Percentiles rank a stretch among this genome's conserved stretches.
Conservation (phyloP, 1,140 invertebrate species). For the Acyrthosiphon pisum region DNA sequence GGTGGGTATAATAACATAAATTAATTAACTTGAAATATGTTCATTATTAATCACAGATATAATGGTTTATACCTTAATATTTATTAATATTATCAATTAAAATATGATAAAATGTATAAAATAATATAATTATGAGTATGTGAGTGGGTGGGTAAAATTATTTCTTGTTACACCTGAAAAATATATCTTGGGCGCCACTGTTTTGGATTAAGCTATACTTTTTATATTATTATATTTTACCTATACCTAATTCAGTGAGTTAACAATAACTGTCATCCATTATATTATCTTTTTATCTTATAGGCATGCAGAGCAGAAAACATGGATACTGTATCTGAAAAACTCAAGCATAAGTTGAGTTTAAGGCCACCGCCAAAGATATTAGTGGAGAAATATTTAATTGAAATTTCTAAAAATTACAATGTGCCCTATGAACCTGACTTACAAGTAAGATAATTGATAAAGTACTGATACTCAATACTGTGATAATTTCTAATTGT, state of each 20-base stretch:
- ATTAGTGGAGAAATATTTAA: conserved; percentile 93
- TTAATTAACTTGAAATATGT: no score
- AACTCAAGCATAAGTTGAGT: conserved; percentile 94
- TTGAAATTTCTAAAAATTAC: conserved; percentile 96
- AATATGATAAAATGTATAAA: no score
- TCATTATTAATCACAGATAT: no score
- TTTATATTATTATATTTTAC: not conserved
- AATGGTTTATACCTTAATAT: no score
- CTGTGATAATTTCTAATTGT: not conserved
- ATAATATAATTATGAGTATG: no score
- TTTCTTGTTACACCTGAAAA: no score
- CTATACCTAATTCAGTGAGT: not conserved
- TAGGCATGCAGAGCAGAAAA: conserved; percentile 78
- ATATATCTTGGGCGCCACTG: no score
- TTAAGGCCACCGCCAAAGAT: conserved; percentile 96
- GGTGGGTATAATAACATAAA: no score
- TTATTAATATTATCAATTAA: no score
- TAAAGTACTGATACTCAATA: not conserved
- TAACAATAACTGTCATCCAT: not conserved
- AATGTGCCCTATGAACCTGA: conserved; percentile 92
- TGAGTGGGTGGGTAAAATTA: no score
- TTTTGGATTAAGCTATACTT: no score
- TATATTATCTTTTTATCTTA: conserved; percentile 51
- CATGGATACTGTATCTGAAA: conserved; percentile 86
- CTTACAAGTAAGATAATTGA: conserved; percentile 75